Percentiles rank a stretch among this genome's conserved stretches.
Conservation (phyloP, 2,888 invertebrate genomes). For the Gymnocheta viridis region DNA sequence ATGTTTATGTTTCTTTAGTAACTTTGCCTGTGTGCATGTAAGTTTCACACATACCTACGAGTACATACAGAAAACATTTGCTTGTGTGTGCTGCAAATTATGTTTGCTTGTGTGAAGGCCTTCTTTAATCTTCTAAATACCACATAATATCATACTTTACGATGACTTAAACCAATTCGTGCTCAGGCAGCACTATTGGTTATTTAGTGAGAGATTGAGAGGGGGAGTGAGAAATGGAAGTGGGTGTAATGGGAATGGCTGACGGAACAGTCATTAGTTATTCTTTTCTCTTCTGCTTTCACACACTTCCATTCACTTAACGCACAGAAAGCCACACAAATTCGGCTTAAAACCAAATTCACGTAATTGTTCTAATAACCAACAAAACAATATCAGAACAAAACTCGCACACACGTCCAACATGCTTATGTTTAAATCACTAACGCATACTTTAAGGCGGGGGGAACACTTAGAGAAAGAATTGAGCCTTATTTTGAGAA, state of each 20-base stretch:
- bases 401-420: background rate
- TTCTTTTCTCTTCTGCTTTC: background rate
- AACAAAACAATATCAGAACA: slow-evolving; percentile 13
- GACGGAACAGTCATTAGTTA: slow-evolving; percentile 8
- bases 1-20: slow-evolving; percentile 5
- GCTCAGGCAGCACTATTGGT: slow-evolving; percentile 4
- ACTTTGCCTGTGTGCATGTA: background rate
- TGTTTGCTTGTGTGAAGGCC: background rate
- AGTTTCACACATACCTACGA: background rate
- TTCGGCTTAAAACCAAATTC: slow-evolving; percentile 61
- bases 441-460: background rate
- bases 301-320: background rate
- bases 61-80: background rate
- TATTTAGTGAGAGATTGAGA: background rate
- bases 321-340: slow-evolving; percentile 3
- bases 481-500: background rate
- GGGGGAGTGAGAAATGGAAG: too few relatives aligned
- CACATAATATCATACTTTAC: slow-evolving; percentile 60
- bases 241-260: background rate
- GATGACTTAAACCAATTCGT: slow-evolving; percentile 59
- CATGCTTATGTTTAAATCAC: background rate
- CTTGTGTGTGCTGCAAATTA: background rate
- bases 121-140: slow-evolving; percentile 52
- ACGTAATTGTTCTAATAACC: slow-evolving; percentile 50
- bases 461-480: background rate